Evolutionary conservation across 1,140 invertebrate species (phyloP).

Genomic region (Bombus superbus): DNA sequence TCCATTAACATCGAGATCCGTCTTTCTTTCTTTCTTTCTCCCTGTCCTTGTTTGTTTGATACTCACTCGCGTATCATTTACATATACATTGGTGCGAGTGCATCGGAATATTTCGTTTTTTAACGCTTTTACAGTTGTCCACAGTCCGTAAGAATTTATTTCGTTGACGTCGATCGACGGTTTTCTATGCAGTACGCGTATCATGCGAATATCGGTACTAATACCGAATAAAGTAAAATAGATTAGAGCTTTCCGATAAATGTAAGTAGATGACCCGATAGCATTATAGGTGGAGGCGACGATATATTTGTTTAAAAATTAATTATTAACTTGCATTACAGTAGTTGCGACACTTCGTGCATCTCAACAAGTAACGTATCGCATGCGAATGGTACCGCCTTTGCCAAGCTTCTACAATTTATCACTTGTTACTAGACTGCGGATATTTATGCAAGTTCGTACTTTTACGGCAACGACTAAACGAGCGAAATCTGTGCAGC

Average conservation of each 20-base stretch:
- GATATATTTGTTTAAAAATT: not conserved
- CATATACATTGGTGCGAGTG: rapidly evolving
- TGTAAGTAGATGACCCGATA: too few species aligned
- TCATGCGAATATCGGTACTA: too few species aligned
- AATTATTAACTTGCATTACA: not conserved
- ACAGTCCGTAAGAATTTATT: not conserved
- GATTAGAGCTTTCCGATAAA: too few species aligned
- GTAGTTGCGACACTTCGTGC: not conserved
- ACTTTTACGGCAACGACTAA: too few species aligned
- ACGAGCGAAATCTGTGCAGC: too few species aligned
- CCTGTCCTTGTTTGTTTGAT: not conserved
- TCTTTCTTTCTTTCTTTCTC: not conserved
- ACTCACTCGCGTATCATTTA: not conserved
- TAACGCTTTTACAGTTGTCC: not conserved
- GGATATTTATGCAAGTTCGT: too few species aligned
- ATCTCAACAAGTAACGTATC: not conserved
- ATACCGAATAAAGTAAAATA: too few species aligned
- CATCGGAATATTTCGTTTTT: not conserved
- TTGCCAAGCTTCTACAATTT: not conserved
- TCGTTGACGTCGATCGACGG: not conserved
- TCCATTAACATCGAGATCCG: not conserved
- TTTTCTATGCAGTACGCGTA: too few species aligned
- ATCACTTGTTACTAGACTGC: not conserved
- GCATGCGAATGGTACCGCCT: slow-evolving; percentile 21
- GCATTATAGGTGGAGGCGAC: too few species aligned